Evolutionary conservation across 92 coral and sea anemone species (phyloP), one percentile per base, ranked within the genome.

Genomic region (Zoanthus sansibaricus): DNA sequence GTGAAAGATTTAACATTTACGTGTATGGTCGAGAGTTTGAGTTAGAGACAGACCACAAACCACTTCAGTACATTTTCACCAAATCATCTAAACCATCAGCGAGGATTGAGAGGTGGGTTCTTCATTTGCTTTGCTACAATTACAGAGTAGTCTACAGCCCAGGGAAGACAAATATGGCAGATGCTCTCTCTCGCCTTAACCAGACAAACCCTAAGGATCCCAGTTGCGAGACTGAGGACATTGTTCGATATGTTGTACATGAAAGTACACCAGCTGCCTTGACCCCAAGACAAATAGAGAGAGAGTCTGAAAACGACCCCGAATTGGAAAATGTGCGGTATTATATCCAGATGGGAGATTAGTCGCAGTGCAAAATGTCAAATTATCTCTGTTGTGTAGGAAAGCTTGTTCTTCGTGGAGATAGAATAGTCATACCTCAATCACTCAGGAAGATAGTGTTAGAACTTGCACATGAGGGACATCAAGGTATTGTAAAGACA

Each of bases 281-380:
- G 51, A 72, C 87, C 3, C 71, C 88, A 9, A 48, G 25, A 37
- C 70, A 72, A n/a, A 51, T 88, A 37, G 79, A 88, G 79, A 83
- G 89, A 48, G 93, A 77, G 49, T 90, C 93, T 13, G 93, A 91
- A 70, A 90, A 84, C 64, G 86, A 83, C 56, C 87, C 82, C 21
- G 76, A 90, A 66, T 18, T 90, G 49, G 46, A 30, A 42, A 79
- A 70, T 74, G 72, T 72, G 67, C 76, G 86, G 75, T 80, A 87
- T 64, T 83, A 87, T 70, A 70, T 87, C 44, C 71, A 51, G 21
- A 87, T 18, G 10, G 89, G 89, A 18, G 83, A 82, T 69, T 89
- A 87, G 92, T 79, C 92, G 20, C 88, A 92, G 69, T 86, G 92
- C 42, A 37, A 37, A 37, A 37, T 37, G 42, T 0, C 56, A 92